Evolutionary conservation across 2,113 vertebrate species (phyloP), one percentile per base, ranked within the genome.

Genomic region (Melanostigma gelatinosum): DNA sequence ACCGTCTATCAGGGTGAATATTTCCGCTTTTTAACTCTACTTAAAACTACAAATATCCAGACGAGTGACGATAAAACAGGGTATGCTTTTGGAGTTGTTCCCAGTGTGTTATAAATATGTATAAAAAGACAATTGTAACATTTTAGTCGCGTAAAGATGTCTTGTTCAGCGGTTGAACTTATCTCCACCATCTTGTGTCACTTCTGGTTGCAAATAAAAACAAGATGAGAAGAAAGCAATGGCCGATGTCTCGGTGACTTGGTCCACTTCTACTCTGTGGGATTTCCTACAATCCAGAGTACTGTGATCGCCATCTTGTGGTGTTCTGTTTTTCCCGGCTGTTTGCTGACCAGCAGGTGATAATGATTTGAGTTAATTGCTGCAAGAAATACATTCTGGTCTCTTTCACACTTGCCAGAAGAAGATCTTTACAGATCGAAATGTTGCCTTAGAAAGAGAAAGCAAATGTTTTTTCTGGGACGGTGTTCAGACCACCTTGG

Each of bases 1-100:
- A 40, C 36, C 83, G 72, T 86, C 36, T 58, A 75, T 85, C 80
- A 80, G 29, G 40, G 32, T 44, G 61, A 85, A 79, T 61, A 79
- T 79, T 85, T 80, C 50, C 65, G 36, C 27, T 55, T 57, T 55
- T 40, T 13, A 13, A 42, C 57, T 24, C 5, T 40, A 38, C 27
- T 15, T 27, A 42, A n/a, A 50, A 32, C 1, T 9, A 18, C n/a
- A 38, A 13, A 22, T 11, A 12, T 38, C 8, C 3, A 52, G 22
- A 40, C 1, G 40, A 13, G 6, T 29, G 13, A 15, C 13, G 13
- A 15, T 46, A 46, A 46, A 46, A 8, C 40, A 11, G 10, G 40
- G 10, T 11, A 42, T 42, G 10, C 40, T 42, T 11, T 42, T 3
- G 10, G 40, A 42, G 40, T 40, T 40, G 38, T 38, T 38, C 38